Evolutionary conservation across 1,140 invertebrate genomes (phyloP).

Genomic region (Fopius arisanus): DNA sequence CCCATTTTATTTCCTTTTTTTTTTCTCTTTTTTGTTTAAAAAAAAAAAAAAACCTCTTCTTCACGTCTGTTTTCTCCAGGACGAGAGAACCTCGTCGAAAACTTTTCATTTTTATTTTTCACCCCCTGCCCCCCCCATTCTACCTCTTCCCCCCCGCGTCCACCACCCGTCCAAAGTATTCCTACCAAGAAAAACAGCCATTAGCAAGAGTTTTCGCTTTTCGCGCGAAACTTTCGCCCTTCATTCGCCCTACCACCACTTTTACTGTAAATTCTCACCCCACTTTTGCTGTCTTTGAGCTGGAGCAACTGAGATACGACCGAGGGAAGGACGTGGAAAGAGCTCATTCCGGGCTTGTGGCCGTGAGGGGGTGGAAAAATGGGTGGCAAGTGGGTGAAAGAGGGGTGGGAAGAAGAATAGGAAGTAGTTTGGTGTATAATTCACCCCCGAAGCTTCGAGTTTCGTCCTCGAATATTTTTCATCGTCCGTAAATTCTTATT

Average conservation of each 20-base stretch:
- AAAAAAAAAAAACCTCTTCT: background rate
- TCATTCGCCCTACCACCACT: constrained; percentile 34
- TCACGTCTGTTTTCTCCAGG: constrained; percentile 15
- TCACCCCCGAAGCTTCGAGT: constrained; percentile 35
- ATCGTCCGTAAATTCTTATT: constrained; percentile 64
- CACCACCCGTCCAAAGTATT: constrained; percentile 52
- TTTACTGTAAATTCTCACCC: constrained; percentile 14
- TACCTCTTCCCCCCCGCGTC: background rate
- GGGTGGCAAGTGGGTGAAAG: background rate
- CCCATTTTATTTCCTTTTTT: constrained; percentile 23
- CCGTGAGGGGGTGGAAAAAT: background rate
- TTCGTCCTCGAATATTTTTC: constrained; percentile 55
- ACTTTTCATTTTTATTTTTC: constrained; percentile 11
- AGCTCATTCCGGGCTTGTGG: constrained; percentile 1
- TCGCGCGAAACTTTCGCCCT: constrained; percentile 61
- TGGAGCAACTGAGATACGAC: constrained; percentile 21
- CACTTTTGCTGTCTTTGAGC: constrained; percentile 15
- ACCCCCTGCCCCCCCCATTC: too few species aligned
- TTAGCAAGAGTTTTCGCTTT: constrained; percentile 65
- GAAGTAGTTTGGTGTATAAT: constrained; percentile 8
- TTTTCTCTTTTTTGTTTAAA: constrained; percentile 39
- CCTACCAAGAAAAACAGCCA: constrained; percentile 63
- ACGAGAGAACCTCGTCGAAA: background rate
- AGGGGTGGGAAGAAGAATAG: background rate
- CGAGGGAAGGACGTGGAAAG: constrained; percentile 7